A percentile compares a stretch with the other conserved stretches of the same genome.
Evolutionary conservation across 2,888 invertebrate genomes (phyloP).

Genomic region (Phrixothrix hirtus): DNA sequence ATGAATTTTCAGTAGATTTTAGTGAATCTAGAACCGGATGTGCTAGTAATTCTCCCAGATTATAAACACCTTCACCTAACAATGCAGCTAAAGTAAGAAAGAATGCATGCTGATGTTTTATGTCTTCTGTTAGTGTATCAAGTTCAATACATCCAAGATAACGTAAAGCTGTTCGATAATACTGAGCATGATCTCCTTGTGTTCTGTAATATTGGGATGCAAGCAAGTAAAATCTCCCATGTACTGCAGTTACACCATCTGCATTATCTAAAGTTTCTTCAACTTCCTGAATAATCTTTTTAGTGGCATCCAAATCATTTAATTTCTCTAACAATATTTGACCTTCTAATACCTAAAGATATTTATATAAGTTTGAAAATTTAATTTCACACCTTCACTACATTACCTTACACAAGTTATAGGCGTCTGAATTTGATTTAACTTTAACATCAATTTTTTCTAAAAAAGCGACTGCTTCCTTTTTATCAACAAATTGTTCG

Average conservation of each 20-base stretch:
- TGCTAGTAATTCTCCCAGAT: slow-evolving; percentile 93
- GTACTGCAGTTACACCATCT: slow-evolving; percentile 91
- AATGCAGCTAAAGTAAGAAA: slow-evolving; percentile 92
- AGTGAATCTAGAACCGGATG: slow-evolving; percentile 91
- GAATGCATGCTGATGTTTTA: slow-evolving; percentile 80
- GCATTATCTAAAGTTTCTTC: slow-evolving; percentile 83
- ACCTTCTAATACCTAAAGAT: slow-evolving; percentile 75
- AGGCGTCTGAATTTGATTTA: slow-evolving; percentile 82
- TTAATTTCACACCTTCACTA: background rate
- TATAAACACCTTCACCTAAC: slow-evolving; percentile 93
- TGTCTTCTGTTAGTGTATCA: slow-evolving; percentile 65
- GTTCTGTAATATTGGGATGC: slow-evolving; percentile 88
- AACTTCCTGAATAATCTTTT: slow-evolving; percentile 85
- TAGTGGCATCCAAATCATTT: slow-evolving; percentile 76
- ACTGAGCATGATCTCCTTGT: slow-evolving; percentile 89
- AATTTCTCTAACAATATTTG: slow-evolving; percentile 78
- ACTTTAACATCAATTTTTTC: slow-evolving; percentile 88
- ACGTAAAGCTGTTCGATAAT: slow-evolving; percentile 92
- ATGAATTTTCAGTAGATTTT: slow-evolving; percentile 78
- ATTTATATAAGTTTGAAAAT: background rate
- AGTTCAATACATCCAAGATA: slow-evolving; percentile 71
- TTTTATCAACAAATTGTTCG: slow-evolving; percentile 77
- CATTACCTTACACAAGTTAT: slow-evolving; percentile 76
- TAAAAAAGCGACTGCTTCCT: slow-evolving; percentile 84
- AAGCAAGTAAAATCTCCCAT: slow-evolving; percentile 90